These are phyloP conservation scores for Onychorhynchus coronatus DNA, from an alignment of 2,113 vertebrate species.

Conservation along the genomic window DNA sequence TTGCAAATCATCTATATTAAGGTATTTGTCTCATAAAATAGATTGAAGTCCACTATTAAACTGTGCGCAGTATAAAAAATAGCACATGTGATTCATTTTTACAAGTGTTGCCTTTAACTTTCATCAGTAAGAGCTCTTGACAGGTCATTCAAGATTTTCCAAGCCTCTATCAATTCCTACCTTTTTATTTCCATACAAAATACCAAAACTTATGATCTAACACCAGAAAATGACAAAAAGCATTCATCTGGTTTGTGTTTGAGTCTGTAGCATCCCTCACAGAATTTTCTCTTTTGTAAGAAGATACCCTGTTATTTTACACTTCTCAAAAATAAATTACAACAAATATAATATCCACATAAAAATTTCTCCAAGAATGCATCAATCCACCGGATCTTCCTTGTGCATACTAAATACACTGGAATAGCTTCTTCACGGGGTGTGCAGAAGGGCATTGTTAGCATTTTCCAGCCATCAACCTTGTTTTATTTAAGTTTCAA, in stretches of 20 bases:
- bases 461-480: not conserved
- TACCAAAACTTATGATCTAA: constrained; percentile 6
- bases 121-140: constrained; percentile 40
- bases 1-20: constrained; percentile 48
- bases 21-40: constrained; percentile 58
- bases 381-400: not conserved
- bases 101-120: constrained; percentile 55
- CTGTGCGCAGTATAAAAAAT: constrained; percentile 19
- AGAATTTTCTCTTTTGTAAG: not conserved
- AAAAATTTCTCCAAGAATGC: not conserved
- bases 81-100: constrained; percentile 27
- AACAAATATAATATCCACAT: not conserved
- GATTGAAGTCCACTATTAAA: constrained; percentile 58
- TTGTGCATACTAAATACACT: not conserved
- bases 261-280: not conserved
- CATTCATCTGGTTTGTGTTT: not conserved
- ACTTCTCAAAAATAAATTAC: constrained; percentile 12
- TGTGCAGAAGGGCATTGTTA: not conserved
- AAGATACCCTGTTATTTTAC: not conserved
- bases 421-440: not conserved
- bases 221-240: constrained; percentile 16
- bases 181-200: constrained; percentile 30
- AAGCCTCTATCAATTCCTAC: constrained; percentile 11
- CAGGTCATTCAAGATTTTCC: constrained; percentile 40
- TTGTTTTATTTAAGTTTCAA: not conserved